Percentiles rank a stretch among this genome's conserved stretches.
phyloP scores from a whole-genome alignment of 2,797 vertebrate genomes.

The Serranus cabrilla region DNA sequence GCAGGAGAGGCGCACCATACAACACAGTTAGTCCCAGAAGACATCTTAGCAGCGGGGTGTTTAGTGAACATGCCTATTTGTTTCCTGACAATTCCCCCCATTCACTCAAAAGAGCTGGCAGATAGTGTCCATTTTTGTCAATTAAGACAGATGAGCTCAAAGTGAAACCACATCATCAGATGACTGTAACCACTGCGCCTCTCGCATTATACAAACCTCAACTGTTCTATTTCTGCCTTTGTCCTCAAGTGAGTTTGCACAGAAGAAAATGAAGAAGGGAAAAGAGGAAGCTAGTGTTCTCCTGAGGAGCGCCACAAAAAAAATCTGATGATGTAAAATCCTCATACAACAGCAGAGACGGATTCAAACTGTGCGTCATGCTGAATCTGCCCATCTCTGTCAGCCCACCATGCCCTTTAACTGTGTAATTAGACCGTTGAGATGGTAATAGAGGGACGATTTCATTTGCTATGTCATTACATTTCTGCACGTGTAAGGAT shows the following conservation, averaged over 20 bases:
- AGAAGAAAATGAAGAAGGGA: conserved; percentile 49
- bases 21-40: conserved; percentile 75
- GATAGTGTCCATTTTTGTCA: conserved; percentile 65
- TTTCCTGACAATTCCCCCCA: conserved; percentile 58
- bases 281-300: conserved; percentile 47
- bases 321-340: conserved; percentile 42
- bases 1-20: conserved; percentile 72
- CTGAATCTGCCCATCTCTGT: conserved; percentile 66
- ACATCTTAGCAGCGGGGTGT: conserved; percentile 69
- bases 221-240: conserved; percentile 55
- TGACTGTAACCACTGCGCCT: conserved; percentile 26
- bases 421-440: conserved; percentile 74
- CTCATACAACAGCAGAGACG: conserved; percentile 39
- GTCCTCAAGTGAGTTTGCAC: conserved; percentile 39
- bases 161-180: conserved; percentile 46
- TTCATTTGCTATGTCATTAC: conserved; percentile 80
- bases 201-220: conserved; percentile 41
- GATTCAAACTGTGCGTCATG: conserved; percentile 40
- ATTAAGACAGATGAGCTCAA: conserved; percentile 72
- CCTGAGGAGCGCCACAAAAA: conserved; percentile 17
- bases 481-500: conserved; percentile 74
- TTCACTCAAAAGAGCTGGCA: conserved; percentile 33
- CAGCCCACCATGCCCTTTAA: conserved; percentile 67
- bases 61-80: conserved; percentile 70
- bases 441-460: conserved; percentile 75